These are phyloP conservation scores for Lepus townsendii DNA, from an alignment of 2,797 vertebrate species.

Conservation along the genomic window DNA sequence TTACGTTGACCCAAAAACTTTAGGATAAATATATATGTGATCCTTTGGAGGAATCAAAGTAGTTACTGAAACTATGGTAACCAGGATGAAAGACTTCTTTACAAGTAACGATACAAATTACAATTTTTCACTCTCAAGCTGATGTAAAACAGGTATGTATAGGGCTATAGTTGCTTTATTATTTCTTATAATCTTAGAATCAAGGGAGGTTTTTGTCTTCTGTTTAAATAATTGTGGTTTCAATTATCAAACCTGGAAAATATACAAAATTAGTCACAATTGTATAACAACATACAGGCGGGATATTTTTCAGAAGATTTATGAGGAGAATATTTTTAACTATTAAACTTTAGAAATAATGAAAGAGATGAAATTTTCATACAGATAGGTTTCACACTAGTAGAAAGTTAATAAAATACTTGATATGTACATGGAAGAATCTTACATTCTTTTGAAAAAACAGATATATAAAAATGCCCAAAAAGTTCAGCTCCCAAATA, in stretches of 20 bases:
- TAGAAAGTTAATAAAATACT: not conserved
- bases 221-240: not conserved
- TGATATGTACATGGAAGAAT: not conserved
- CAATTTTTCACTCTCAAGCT: not conserved
- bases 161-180: not conserved
- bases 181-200: not conserved
- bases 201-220: not conserved
- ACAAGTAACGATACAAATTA: not conserved
- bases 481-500: not conserved
- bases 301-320: slow-evolving; percentile 47
- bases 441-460: not conserved
- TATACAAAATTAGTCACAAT: not conserved
- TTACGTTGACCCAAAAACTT: slow-evolving; percentile 45
- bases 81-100: slow-evolving; percentile 5
- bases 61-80: slow-evolving; percentile 33
- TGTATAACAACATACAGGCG: not conserved
- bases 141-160: not conserved
- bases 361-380: not conserved
- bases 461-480: not conserved
- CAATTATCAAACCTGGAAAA: slow-evolving; percentile 5
- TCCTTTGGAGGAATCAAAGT: slow-evolving; percentile 3
- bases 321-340: not conserved
- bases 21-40: slow-evolving; percentile 50
- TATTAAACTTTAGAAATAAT: not conserved
- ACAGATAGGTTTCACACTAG: not conserved